A percentile compares a stretch with the other conserved stretches of the same genome.
These are phyloP conservation scores for Alectura lathami DNA, from an alignment of 2,113 vertebrate species.

Conservation along the genomic window DNA sequence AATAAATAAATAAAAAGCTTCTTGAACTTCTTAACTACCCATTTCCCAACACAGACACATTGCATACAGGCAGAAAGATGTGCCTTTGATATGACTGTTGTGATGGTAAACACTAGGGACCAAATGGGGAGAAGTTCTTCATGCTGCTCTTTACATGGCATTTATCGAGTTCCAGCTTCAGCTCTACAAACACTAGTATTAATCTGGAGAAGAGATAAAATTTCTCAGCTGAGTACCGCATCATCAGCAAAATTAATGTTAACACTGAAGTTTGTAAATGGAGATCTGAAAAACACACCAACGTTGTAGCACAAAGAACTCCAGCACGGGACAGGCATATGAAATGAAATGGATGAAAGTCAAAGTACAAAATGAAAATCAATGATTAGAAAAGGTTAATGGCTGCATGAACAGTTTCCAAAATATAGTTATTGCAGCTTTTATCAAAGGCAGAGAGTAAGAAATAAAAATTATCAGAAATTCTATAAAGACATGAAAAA, in stretches of 20 bases:
- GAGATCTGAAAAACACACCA: neutral
- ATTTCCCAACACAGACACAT: neutral
- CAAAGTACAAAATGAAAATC: slow-evolving; percentile 47
- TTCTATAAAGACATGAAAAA: neutral
- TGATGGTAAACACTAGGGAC: neutral
- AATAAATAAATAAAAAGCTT: neutral
- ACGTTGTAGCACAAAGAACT: neutral
- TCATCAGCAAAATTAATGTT: neutral
- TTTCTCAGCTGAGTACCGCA: neutral
- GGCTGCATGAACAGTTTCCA: slow-evolving; percentile 7
- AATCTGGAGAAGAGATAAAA: neutral
- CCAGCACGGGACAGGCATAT: neutral
- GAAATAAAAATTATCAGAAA: slow-evolving; percentile 34
- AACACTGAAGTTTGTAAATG: neutral
- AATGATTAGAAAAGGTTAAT: slow-evolving; percentile 7
- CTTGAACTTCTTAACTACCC: neutral
- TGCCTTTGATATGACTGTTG: neutral
- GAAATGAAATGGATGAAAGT: slow-evolving; percentile 7
- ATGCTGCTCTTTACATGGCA: neutral
- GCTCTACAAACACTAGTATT: neutral
- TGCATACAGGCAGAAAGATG: neutral
- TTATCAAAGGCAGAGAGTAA: neutral
- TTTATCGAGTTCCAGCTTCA: neutral
- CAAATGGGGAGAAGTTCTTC: neutral
- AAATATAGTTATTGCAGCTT: slow-evolving; percentile 33